Evolutionary conservation across 2,113 vertebrate species (phyloP).

Genomic region (Pangasianodon gigas): DNA sequence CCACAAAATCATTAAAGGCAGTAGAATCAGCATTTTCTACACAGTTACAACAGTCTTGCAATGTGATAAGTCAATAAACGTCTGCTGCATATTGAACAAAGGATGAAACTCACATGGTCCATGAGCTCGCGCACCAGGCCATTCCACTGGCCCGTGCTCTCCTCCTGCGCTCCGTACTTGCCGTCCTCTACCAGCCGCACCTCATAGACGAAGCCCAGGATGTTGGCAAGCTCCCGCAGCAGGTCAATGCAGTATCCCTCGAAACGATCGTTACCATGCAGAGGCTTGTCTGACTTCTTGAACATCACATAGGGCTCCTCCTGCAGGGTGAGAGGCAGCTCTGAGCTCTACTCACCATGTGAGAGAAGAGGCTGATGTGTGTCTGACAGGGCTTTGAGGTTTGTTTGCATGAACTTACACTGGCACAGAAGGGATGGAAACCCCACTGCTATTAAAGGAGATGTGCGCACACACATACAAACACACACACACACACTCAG

Average conservation of each 20-base stretch:
- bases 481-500: neutral
- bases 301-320: constrained; percentile 98
- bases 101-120: constrained; percentile 86
- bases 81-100: neutral
- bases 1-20: neutral
- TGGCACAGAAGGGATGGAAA: constrained; percentile 11
- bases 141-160: constrained; percentile 93
- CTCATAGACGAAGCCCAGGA: constrained; percentile 95
- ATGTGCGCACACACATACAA: neutral
- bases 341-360: constrained; percentile 26
- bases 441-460: constrained; percentile 16
- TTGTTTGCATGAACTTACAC: constrained; percentile 23
- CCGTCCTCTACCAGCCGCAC: constrained; percentile 92
- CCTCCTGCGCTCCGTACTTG: constrained; percentile 94
- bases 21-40: neutral
- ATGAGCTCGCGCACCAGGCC: constrained; percentile 96
- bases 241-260: constrained; percentile 98
- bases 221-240: constrained; percentile 88
- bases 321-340: constrained; percentile 68
- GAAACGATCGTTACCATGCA: constrained; percentile 96
- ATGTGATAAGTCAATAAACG: neutral
- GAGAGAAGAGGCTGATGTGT: constrained; percentile 14
- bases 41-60: neutral
- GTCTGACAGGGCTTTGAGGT: constrained; percentile 32
- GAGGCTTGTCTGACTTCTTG: constrained; percentile 97